Conservation (phyloP, 1,140 invertebrate genomes). For the Drosophila baimaii region DNA sequence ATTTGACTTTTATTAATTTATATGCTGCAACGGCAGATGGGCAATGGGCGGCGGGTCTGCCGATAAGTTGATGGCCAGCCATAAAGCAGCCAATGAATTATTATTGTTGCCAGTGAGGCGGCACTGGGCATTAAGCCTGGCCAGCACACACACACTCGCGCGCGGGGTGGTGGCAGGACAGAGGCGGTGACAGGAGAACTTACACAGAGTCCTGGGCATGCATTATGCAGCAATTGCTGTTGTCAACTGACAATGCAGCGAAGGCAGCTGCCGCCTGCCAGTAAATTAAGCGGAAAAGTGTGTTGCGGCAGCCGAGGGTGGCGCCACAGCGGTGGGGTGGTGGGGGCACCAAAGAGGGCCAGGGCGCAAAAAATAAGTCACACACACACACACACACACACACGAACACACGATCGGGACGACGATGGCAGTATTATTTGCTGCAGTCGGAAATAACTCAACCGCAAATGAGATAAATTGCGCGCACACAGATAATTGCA, state of each 20-base stretch:
- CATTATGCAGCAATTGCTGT: constrained; percentile 81
- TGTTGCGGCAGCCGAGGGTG: constrained; percentile 60
- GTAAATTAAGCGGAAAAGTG: constrained; percentile 83
- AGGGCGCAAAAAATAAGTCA: constrained; percentile 29
- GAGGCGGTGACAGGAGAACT: constrained; percentile 51
- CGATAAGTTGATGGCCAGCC: constrained; percentile 79
- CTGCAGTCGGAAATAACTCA: constrained; percentile 83
- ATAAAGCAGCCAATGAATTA: constrained; percentile 79
- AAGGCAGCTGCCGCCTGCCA: constrained; percentile 69
- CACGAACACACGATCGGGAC: constrained; percentile 24
- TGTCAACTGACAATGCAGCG: constrained; percentile 63
- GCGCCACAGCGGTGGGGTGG: background rate
- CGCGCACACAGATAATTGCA: constrained; percentile 82
- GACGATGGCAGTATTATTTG: constrained; percentile 65
- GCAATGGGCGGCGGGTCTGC: constrained; percentile 33
- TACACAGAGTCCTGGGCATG: constrained; percentile 57
- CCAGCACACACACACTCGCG: background rate
- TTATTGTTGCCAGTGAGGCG: constrained; percentile 58
- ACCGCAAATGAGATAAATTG: constrained; percentile 84
- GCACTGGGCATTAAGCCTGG: constrained; percentile 42
- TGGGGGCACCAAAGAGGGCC: constrained; percentile 2
- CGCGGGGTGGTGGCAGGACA: constrained; percentile 14
- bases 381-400: background rate
- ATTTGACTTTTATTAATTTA: constrained; percentile 80
- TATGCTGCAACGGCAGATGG: constrained; percentile 35